Percentiles rank a stretch among this genome's conserved stretches.
Conservation (phyloP, 2,113 vertebrate genomes). For the Acanthisitta chloris region DNA sequence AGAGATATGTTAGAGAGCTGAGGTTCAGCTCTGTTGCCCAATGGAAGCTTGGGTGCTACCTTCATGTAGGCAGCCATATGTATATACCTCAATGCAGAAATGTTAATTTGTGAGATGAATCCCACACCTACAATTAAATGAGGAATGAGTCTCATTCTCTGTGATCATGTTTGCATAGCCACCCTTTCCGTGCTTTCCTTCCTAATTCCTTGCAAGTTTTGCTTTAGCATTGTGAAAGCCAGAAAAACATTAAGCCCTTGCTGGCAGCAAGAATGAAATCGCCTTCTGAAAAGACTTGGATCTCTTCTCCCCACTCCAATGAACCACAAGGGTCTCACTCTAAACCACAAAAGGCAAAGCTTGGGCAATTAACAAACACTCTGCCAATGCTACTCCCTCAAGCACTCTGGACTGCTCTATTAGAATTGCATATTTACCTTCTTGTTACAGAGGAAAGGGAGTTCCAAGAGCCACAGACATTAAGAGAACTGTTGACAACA, state of each 20-base stretch:
- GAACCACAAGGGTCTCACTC: neutral
- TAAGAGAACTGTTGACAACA: neutral
- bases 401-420: neutral
- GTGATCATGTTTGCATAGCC: neutral
- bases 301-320: neutral
- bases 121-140: neutral
- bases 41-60: neutral
- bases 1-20: neutral
- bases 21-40: neutral
- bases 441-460: neutral
- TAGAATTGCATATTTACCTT: neutral
- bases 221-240: neutral
- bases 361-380: neutral
- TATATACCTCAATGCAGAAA: neutral
- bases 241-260: neutral
- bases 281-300: neutral
- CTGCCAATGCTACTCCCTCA: rapidly evolving
- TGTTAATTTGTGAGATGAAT: neutral
- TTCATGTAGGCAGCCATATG: neutral
- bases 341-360: neutral
- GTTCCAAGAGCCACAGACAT: neutral
- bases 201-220: neutral
- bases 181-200: neutral
- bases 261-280: neutral
- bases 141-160: neutral